Percentiles rank a stretch among this genome's conserved stretches.
Conservation (phyloP, 2,888 invertebrate species). For the Scrobipalpa atriplicella region DNA sequence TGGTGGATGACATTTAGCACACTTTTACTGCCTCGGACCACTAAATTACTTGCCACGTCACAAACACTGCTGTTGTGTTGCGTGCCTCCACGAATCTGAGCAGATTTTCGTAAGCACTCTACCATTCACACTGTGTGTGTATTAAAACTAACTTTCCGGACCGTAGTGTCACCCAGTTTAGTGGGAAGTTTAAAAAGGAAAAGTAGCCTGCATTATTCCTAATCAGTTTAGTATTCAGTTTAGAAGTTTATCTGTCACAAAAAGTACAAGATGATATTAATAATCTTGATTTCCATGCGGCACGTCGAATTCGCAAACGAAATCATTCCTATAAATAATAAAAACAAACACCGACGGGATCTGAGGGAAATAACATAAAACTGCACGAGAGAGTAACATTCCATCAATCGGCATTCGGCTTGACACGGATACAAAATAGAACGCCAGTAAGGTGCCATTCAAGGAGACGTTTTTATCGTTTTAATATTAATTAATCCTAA, state of each 20-base stretch:
- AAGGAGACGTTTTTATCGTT: no score
- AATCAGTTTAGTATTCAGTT: no score
- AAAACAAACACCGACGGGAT: conserved; percentile 15
- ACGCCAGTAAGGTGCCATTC: not conserved
- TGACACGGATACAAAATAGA: conserved; percentile 34
- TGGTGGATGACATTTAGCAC: conserved; percentile 24
- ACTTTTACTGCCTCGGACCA: conserved; percentile 22
- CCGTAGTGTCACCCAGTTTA: no score
- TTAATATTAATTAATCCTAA: no score
- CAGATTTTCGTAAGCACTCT: not conserved
- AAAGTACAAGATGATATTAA: no score
- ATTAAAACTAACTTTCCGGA: no score
- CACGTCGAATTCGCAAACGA: not conserved
- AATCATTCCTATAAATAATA: not conserved
- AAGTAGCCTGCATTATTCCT: no score
- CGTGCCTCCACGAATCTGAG: conserved; percentile 2
- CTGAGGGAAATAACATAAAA: conserved; percentile 23
- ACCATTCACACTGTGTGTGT: no score
- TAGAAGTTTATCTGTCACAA: no score
- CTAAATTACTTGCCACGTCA: conserved; percentile 23
- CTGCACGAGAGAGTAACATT: conserved; percentile 19
- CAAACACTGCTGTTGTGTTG: not conserved
- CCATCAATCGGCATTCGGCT: conserved; percentile 30
- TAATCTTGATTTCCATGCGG: no score
- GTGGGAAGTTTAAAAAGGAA: no score